Evolutionary conservation across 2,888 invertebrate species (phyloP).

Genomic region (Lithosia quadra): DNA sequence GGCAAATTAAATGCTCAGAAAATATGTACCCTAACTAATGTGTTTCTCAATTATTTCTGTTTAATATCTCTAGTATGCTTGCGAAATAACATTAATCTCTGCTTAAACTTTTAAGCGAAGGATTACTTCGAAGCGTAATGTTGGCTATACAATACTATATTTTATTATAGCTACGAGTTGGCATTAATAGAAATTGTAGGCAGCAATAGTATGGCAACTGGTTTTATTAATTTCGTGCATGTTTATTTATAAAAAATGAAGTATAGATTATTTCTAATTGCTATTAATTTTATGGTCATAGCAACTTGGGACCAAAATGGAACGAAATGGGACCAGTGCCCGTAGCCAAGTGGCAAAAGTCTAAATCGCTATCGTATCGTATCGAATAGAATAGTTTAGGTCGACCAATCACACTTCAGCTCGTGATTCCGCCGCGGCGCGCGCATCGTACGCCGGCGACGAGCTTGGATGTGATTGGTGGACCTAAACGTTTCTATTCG

Average conservation of each 20-base stretch:
- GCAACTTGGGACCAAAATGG: no score
- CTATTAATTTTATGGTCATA: no score
- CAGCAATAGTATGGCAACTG: neutral
- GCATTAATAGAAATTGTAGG: neutral
- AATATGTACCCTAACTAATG: neutral
- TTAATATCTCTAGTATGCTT: conserved; percentile 4
- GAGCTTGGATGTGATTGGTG: no score
- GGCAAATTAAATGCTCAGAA: neutral
- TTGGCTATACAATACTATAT: neutral
- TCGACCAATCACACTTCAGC: no score
- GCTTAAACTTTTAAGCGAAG: neutral
- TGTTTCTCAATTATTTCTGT: conserved; percentile 8
- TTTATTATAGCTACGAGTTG: neutral
- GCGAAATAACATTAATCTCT: neutral
- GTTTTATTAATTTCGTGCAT: neutral
- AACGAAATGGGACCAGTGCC: no score
- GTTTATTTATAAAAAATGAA: neutral
- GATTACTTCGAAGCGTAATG: neutral
- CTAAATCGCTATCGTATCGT: no score
- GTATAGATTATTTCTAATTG: neutral
- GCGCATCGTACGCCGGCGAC: no score
- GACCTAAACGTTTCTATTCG: no score
- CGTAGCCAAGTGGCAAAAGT: no score
- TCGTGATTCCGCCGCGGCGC: no score
- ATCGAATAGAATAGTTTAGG: no score